These are phyloP conservation scores for Epinephelus coioides DNA, from an alignment of 2,797 vertebrate species.

Conservation along the genomic window DNA sequence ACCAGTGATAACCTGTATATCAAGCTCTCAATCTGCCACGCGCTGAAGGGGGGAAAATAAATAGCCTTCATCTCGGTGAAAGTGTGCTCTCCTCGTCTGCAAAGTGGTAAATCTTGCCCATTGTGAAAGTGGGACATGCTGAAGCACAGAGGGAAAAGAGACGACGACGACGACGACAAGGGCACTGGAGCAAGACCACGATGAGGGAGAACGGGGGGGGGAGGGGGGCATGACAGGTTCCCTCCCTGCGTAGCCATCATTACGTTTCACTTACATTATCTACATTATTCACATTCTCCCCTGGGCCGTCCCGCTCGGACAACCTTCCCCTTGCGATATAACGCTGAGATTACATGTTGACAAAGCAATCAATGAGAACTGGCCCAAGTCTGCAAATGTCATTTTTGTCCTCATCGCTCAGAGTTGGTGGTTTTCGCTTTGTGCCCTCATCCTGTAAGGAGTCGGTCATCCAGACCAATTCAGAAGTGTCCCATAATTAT, in stretches of 20 bases:
- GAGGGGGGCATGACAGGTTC: background rate
- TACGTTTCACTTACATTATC: constrained; percentile 58
- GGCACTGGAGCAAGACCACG: constrained; percentile 69
- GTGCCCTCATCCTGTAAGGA: constrained; percentile 59
- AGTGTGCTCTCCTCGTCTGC: constrained; percentile 61
- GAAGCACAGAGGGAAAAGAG: constrained; percentile 45
- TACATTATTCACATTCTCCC: constrained; percentile 59
- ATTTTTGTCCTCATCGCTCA: constrained; percentile 43
- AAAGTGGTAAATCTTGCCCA: constrained; percentile 72
- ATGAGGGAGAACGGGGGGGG: background rate
- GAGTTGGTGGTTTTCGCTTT: constrained; percentile 21
- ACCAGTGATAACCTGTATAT: constrained; percentile 81
- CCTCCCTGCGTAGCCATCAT: constrained; percentile 17
- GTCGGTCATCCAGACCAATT: constrained; percentile 70
- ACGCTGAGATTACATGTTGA: constrained; percentile 65
- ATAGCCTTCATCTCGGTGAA: constrained; percentile 74
- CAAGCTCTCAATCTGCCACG: constrained; percentile 83
- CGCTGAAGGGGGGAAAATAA: constrained; percentile 74
- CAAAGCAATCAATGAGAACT: constrained; percentile 68
- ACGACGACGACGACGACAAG: constrained; percentile 55
- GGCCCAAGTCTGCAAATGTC: constrained; percentile 55
- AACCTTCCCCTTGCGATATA: constrained; percentile 47
- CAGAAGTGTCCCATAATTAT: constrained; percentile 78
- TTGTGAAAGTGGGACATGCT: constrained; percentile 77
- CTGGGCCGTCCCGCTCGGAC: constrained; percentile 29